Evolutionary conservation across 2,888 invertebrate genomes (phyloP), one percentile per base, ranked within the genome.

Genomic region (Epirrita christyi): DNA sequence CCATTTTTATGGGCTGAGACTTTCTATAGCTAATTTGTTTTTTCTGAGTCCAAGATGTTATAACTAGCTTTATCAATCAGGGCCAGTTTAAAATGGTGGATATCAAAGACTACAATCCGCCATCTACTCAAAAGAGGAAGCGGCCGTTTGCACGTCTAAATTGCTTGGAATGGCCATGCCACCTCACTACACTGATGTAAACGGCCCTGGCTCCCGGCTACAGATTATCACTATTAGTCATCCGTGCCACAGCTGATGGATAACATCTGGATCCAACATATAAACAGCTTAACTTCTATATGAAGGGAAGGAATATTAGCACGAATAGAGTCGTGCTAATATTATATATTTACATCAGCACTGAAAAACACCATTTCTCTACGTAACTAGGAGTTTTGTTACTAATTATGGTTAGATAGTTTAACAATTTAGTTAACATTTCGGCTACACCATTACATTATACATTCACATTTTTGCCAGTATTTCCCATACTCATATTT

Each of bases 121-220:
- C 69, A 61, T 70, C 75, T 63, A 77, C 73, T 21, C 73, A 61
- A 69, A 78, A 82, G 80, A 81, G 85, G 86, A 88, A 80, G 85
- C 77, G 61, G 72, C 68, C 71, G 73, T 83, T 86, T 83, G 79
- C 74, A 70, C 61, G 68, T 73, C 78, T 81, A 78, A 85, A 85
- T 84, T 81, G 80, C 69, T 75, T 75, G 64, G 66, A 70, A 57
- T 70, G 71, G 64, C 70, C 73, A 74, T 78, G 71, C 73, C 45
- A 44, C 45, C 49, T 55, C 48, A 40, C 55, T 38, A 36, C 75
- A 74, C 75, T 73, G 71, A 79, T 79, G 74, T 67, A 73, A 76
- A 69, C 74, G 77, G 70, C 76, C 78, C 72, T 73, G 78, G 71
- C 68, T 73, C 67, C 41, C 29, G 41, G 70, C 70, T 68, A 66